Evolutionary conservation across 2,888 invertebrate genomes (phyloP), one percentile per base, ranked within the genome.

Genomic region (Dusona sp.): DNA sequence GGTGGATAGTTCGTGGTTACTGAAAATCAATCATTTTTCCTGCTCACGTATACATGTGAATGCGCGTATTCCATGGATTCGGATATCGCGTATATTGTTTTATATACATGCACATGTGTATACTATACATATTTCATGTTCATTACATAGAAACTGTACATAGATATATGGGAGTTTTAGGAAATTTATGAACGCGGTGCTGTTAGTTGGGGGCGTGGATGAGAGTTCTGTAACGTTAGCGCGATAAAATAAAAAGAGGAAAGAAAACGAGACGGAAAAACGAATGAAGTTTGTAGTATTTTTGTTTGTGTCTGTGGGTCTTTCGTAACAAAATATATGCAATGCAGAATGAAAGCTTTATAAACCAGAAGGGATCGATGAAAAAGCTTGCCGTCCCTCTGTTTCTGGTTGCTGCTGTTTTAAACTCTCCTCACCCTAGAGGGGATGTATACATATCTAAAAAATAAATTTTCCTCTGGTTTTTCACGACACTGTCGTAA

Each of bases 11-110:
- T 73, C 65, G 64, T 51, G 64, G 61, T 75, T 84, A 61, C 70
- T 79, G 79, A 29, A 79, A 70, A 84, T 84, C 79, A 74, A 78
- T 77, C 80, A 81, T 81, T 81, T 85, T 78, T 78, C 29, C 80
- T 29, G 22, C 25, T 29, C 54, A 19, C 80, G 48, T 70, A 6
- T 64, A 6, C 42, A 38, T 45, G 22, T 13, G 22, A 22, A 13
- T 9, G 38, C 22, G 36, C 70, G 22, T 29, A 25, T 42, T 42
- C 11, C 2, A 42, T 13, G 42, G 2, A 42, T 54, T 22, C 48
- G 36, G 7, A 67, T 42, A 57, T 57, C 29, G 29, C 16, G 29
- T 61, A 29, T 61, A 61, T 16, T 61, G 61, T 29, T 29, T 6
- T 29, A 29, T 29, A 25, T 25, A 25, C 11, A 42, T 42, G 11